Conservation (phyloP, 2,113 vertebrate genomes). For the Natator depressus region DNA sequence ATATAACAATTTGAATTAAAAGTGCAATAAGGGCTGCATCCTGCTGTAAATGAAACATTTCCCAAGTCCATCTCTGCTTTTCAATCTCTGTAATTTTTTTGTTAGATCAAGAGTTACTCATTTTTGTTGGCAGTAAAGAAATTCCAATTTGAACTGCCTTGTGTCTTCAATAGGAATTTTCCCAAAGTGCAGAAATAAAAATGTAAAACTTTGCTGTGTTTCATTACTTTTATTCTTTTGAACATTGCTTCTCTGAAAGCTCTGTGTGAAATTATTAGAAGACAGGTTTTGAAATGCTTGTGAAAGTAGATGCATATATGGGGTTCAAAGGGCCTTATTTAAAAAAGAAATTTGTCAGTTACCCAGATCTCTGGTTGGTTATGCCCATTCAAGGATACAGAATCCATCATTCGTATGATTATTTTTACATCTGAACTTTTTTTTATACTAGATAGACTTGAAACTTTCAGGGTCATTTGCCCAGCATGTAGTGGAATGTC, state of each 20-base stretch:
- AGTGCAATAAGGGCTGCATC: constrained; percentile 64
- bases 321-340: constrained; percentile 83
- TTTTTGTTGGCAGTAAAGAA: constrained; percentile 78
- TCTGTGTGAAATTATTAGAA: constrained; percentile 87
- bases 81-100: constrained; percentile 76
- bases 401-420: constrained; percentile 80
- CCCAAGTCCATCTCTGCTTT: constrained; percentile 63
- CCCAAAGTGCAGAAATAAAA: constrained; percentile 75
- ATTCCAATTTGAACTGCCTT: constrained; percentile 77
- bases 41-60: constrained; percentile 65
- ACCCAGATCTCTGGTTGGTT: constrained; percentile 79
- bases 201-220: constrained; percentile 81
- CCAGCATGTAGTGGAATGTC: constrained; percentile 84
- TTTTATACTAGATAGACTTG: constrained; percentile 78
- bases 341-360: constrained; percentile 82
- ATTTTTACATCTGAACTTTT: constrained; percentile 86
- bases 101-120: constrained; percentile 79
- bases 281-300: constrained; percentile 80
- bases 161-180: constrained; percentile 78
- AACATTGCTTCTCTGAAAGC: constrained; percentile 78
- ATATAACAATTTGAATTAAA: constrained; percentile 73
- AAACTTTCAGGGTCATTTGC: constrained; percentile 87
- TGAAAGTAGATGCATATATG: constrained; percentile 84
- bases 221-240: constrained; percentile 83
- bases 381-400: constrained; percentile 81